A percentile compares a stretch with the other conserved stretches of the same genome.
Conservation (phyloP, 2,888 invertebrate species). For the Platycheirus rosarum region DNA sequence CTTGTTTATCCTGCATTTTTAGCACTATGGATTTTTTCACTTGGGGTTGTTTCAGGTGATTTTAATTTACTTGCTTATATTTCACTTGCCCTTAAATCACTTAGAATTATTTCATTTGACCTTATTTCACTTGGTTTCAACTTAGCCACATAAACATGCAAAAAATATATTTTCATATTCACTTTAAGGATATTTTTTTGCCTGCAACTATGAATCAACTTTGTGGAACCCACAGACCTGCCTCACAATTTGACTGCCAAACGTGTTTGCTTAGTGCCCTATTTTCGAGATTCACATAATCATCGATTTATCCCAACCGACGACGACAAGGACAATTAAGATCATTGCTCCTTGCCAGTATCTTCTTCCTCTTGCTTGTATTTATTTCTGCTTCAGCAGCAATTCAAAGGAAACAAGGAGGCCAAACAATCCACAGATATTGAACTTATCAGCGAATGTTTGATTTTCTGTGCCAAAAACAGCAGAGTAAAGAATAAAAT, state of each 20-base stretch:
- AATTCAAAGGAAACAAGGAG: constrained; percentile 27
- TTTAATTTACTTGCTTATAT: too few relatives aligned
- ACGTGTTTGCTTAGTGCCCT: constrained; percentile 12
- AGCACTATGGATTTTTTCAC: too few relatives aligned
- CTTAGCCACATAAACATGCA: too few relatives aligned
- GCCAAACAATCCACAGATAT: constrained; percentile 36
- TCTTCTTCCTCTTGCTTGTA: not conserved
- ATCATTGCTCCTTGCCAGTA: constrained; percentile 23
- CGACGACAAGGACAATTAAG: constrained; percentile 26
- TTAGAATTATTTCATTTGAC: too few relatives aligned
- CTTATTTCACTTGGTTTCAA: too few relatives aligned
- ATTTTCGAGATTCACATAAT: constrained; percentile 28
- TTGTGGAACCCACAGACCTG: not conserved
- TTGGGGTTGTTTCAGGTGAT: too few relatives aligned
- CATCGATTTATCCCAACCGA: constrained; percentile 15
- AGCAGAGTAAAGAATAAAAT: not conserved
- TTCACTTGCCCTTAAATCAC: too few relatives aligned
- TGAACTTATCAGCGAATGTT: constrained; percentile 38
- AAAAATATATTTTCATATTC: too few relatives aligned
- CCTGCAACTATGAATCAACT: not conserved
- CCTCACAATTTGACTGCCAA: not conserved
- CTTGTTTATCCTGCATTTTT: too few relatives aligned
- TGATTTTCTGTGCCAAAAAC: constrained; percentile 29
- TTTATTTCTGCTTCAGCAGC: constrained; percentile 22
- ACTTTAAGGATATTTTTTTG: not conserved